phyloP scores from a whole-genome alignment of 2,797 vertebrate species.

The Typhlichthys eigenmanni region DNA sequence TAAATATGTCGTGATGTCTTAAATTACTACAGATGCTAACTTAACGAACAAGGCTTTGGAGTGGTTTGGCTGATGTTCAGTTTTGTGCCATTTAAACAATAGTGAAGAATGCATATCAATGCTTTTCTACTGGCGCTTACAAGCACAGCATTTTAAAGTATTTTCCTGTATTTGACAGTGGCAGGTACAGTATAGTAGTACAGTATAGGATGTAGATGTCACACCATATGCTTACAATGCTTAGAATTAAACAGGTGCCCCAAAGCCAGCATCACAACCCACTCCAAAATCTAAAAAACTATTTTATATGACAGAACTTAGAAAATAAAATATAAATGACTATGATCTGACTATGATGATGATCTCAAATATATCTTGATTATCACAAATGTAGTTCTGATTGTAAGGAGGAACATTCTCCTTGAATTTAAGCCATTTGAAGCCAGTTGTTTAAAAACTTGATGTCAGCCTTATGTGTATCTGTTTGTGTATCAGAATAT shows the following conservation, averaged over 20 bases:
- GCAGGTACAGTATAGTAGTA: conserved; percentile 1
- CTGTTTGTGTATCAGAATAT: conserved; percentile 75
- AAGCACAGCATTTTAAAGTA: conserved; percentile 40
- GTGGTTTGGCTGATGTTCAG: conserved; percentile 52
- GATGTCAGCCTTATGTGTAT: conserved; percentile 79
- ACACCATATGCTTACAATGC: conserved; percentile 41
- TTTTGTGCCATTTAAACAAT: conserved; percentile 69
- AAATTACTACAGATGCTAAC: conserved; percentile 67
- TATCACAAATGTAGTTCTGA: conserved; percentile 56
- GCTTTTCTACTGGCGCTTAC: conserved; percentile 65
- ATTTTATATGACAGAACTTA: conserved; percentile 61
- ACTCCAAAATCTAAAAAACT: conserved; percentile 55
- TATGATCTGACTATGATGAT: conserved; percentile 23
- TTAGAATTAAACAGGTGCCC: conserved; percentile 39
- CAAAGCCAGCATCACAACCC: conserved; percentile 53
- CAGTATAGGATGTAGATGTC: conserved; percentile 23
- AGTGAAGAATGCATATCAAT: conserved; percentile 58
- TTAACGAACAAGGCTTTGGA: conserved; percentile 66
- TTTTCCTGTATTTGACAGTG: conserved; percentile 31
- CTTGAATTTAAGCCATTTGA: conserved; percentile 78
- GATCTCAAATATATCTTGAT: conserved; percentile 31
- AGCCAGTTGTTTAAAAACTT: conserved; percentile 74
- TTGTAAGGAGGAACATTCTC: conserved; percentile 67
- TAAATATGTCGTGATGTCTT: conserved; percentile 69
- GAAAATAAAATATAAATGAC: conserved; percentile 26